Base-by-base conservation (phyloP, 2,888 invertebrate genomes). In the Tipula confusa region DNA sequence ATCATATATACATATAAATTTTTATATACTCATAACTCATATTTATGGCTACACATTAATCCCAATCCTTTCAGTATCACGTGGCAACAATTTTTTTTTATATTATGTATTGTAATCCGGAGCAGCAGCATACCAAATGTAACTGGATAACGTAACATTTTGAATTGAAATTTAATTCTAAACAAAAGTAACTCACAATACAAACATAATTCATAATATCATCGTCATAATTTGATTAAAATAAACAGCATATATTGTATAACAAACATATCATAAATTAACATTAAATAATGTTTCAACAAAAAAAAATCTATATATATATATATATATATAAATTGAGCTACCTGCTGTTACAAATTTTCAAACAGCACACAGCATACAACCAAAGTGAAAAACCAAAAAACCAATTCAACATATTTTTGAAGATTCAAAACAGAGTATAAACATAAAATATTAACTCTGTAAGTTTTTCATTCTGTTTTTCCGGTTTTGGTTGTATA, bases 101-200 rank as follows among this genome's bases (percentile, higher is more conserved):
- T n/a, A n/a, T n/a, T n/a, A n/a, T n/a, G n/a, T 43, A 5, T n/a
- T 15, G 15, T 43, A 43, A 43, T 43, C 43, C 15, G 11, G 33
- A 33, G 11, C 43, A 15, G 43, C 4, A 15, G 43, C 43, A 43
- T 15, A 43, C 4, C 43, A 43, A 15, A 6, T 15, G 5, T 5
- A 43, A 15, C 43, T 24, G 64, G 9, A 43, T 11, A 1, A 64
- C 64, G 15, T 43, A 64, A 64, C 64, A 64, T 64, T n/a, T n/a
- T 64, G 64, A 64, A 64, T 64, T 64, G 64, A 64, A 64, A 64
- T 64, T 64, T 64, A 64, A 64, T 64, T 64, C 64, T 18, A 64
- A 64, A 24, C 64, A 64, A 24, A 24, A 64, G 64, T 24, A 64
- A 64, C 64, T 64, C 64, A 64, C 64, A 64, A 64, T 64, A 64